Evolutionary conservation across 2,888 invertebrate species (phyloP), one percentile per base, ranked within the genome.

Genomic region (Caenorhabditis virilis): DNA sequence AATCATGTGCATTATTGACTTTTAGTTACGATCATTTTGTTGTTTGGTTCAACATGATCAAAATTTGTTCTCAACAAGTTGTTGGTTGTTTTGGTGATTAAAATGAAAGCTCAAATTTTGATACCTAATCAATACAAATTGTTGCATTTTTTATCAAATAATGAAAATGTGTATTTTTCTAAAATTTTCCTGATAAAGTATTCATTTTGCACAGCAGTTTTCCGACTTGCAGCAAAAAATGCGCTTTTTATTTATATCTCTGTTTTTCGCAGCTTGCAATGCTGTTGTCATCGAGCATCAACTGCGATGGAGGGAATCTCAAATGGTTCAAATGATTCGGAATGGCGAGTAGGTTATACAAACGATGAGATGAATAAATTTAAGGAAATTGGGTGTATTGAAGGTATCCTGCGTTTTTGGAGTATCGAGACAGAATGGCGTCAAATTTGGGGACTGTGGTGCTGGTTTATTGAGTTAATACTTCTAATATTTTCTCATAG

Each of bases 241-340:
- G n/a, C n/a, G n/a, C n/a, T n/a, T n/a, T n/a, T n/a, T n/a, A n/a
- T n/a, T n/a, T n/a, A n/a, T n/a, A n/a, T n/a, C n/a, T 26, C 20
- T 53, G 2, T 35, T 45, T 9, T 22, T 54, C 18, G 23, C 27
- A 13, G 26, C 35, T 36, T 62, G 48, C 30, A 52, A 36, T 47
- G 65, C 65, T 46, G 69, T 53, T 39, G 69, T 72, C 53, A 54
- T 54, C 55, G 59, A 70, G 45, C 56, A 59, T 16, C 50, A 41
- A 20, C 43, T 72, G 30, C 15, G 46, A 48, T 62, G 64, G 57
- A 48, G 46, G 27, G 67, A 65, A 25, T 60, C 63, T 20, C 46
- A 26, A 27, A 58, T 63, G 60, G 36, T 57, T 11, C 45, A 65
- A 27, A 70, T 72, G 72, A 70, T 69, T 26, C 30, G 57, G 20